Evolutionary conservation across 2,888 invertebrate genomes (phyloP).

Genomic region (Scaptomyza cyrtandrae): DNA sequence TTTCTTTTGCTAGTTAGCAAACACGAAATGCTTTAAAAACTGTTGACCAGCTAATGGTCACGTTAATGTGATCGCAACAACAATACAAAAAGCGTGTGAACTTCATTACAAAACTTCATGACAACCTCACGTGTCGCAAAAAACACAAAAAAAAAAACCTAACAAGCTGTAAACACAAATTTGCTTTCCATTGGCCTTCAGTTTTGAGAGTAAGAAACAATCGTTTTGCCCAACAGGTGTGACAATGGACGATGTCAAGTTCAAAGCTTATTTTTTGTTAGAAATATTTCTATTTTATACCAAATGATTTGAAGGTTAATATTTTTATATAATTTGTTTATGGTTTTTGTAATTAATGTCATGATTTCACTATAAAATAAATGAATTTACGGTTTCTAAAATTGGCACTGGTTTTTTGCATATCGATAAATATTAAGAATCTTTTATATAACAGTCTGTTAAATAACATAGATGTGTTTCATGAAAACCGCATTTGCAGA

Average conservation of each 20-base stretch:
- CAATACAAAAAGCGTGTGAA: conserved; percentile 59
- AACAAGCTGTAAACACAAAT: not conserved
- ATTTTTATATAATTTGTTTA: no score
- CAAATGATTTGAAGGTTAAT: no score
- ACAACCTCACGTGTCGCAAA: conserved; percentile 25
- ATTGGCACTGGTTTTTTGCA: not conserved
- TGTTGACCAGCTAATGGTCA: conserved; percentile 40
- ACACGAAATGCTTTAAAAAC: not conserved
- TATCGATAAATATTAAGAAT: no score
- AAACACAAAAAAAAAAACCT: not conserved
- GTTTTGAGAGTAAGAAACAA: conserved; percentile 1
- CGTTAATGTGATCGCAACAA: conserved; percentile 55
- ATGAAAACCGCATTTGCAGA: no score
- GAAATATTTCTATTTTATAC: not conserved
- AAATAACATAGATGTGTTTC: not conserved
- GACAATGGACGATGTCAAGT: conserved; percentile 34
- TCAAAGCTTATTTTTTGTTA: conserved; percentile 1
- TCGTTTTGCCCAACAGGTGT: conserved; percentile 11
- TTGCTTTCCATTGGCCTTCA: conserved; percentile 43
- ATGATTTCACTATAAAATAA: no score
- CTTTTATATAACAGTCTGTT: not conserved
- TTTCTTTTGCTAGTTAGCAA: not conserved
- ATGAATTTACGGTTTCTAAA: no score
- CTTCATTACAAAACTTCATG: conserved; percentile 43
- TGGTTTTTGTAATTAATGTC: no score